Base-by-base conservation (phyloP, 1,140 invertebrate genomes). In the Drosophila sp. region DNA sequence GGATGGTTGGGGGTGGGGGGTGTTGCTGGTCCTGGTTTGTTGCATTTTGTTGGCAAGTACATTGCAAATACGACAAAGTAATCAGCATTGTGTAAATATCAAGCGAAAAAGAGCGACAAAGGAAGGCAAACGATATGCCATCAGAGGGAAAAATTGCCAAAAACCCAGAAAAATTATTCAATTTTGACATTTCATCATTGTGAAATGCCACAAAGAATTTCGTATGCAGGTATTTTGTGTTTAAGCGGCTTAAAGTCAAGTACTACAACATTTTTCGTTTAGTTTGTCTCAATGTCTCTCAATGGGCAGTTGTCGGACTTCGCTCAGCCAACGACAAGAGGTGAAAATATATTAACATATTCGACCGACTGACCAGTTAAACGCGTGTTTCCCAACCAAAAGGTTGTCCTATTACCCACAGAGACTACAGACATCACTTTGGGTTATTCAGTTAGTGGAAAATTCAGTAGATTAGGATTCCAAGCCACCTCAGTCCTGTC, bases 21-120 rank as follows among this genome's bases (percentile, higher is more conserved):
- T 17, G 17, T 17, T 27, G 27, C 4, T 27, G 23, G 23, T 50
- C 44, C 44, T 25, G 44, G 23, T 50, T 60, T 66, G 74, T 77
- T 67, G 73, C 75, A 57, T 67, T 82, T 81, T 74, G 74, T 74
- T 81, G 79, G 78, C 79, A 82, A 78, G 69, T 73, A 56, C 75
- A 78, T 78, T 77, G 74, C 62, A 77, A 77, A 77, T 72, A 78
- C 74, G 57, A 66, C 63, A 69, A 72, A 81, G 79, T 81, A 81
- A 81, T 81, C 79, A 78, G 79, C 55, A 78, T 78, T 70, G 71
- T 70, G 66, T 81, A 81, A 82, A 81, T 82, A 81, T 70, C 73
- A 56, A 73, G 29, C n/a, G 68, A 55, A 78, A 60, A 55, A 17
- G 17, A 17, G 17, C 67, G 76, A 78, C 75, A 78, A 78, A 62